Percentiles rank a stretch among this genome's conserved stretches.
phyloP scores from a whole-genome alignment of 2,888 invertebrate species.

The Pomacea canaliculata region DNA sequence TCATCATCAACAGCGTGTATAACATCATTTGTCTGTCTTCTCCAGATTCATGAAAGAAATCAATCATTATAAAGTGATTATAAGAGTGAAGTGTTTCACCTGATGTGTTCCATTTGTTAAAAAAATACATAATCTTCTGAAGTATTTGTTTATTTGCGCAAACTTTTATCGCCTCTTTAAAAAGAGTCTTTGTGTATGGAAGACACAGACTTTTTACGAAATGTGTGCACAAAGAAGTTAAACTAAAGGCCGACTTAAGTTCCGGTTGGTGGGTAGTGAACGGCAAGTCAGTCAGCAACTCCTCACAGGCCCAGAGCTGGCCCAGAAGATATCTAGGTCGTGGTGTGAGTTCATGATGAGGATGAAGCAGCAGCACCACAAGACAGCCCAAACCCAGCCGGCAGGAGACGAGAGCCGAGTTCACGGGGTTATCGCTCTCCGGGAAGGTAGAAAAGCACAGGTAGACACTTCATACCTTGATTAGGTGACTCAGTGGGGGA shows the following conservation, averaged over 20 bases:
- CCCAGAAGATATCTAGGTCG: background rate
- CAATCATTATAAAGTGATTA: too few species aligned
- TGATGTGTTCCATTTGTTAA: too few species aligned
- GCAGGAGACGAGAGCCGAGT: conserved; percentile 6
- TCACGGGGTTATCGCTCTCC: background rate
- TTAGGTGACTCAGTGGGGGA: background rate
- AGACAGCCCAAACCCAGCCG: background rate
- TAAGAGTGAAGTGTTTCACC: too few species aligned
- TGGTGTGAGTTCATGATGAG: background rate
- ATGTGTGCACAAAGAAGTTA: too few species aligned
- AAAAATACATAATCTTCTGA: too few species aligned
- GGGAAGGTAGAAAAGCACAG: conserved; percentile 5
- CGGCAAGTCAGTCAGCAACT: background rate
- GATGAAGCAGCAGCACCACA: background rate
- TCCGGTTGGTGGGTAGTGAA: background rate
- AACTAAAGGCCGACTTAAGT: background rate
- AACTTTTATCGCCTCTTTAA: too few species aligned
- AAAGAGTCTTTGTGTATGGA: too few species aligned
- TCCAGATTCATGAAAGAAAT: too few species aligned
- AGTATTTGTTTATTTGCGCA: too few species aligned
- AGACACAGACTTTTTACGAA: too few species aligned
- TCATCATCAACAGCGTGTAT: too few species aligned
- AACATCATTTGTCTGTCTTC: too few species aligned
- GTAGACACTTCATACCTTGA: conserved; percentile 3
- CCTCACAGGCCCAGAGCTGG: background rate